phyloP scores from a whole-genome alignment of 1,140 invertebrate species.

The Caenorhabditis remanei region DNA sequence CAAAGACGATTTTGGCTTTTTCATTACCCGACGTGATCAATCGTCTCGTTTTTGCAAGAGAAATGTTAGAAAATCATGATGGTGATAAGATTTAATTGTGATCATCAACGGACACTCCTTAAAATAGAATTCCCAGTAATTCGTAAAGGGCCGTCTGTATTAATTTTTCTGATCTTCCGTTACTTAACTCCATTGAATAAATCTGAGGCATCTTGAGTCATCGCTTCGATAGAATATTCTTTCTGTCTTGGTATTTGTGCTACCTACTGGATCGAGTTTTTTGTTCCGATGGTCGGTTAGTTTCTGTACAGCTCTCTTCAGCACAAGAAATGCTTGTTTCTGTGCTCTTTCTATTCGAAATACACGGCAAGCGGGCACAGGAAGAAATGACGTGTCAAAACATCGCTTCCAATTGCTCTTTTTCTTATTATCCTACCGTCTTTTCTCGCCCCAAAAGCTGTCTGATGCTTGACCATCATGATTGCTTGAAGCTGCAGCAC shows the following conservation, averaged over 20 bases:
- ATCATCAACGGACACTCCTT: background rate
- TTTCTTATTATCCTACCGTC: background rate
- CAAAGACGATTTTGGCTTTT: too few species aligned
- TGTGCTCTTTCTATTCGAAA: background rate
- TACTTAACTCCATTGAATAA: too few species aligned
- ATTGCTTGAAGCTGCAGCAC: constrained; percentile 34
- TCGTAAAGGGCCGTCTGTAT: too few species aligned
- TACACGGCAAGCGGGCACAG: background rate
- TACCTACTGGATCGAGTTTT: background rate
- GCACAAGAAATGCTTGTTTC: background rate
- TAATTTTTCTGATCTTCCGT: too few species aligned
- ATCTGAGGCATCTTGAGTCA: background rate
- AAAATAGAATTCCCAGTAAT: background rate
- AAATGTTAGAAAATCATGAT: too few species aligned
- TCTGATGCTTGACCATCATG: constrained; percentile 54
- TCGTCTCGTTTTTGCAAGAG: too few species aligned
- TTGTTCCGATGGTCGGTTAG: background rate
- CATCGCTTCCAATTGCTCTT: constrained; percentile 26
- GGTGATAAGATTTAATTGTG: background rate
- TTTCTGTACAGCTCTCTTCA: background rate
- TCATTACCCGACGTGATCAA: too few species aligned
- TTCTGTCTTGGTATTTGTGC: background rate
- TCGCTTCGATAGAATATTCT: background rate
- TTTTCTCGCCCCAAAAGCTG: constrained; percentile 28
- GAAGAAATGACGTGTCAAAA: constrained; percentile 31